Base-by-base conservation (phyloP, 2,113 vertebrate genomes). In the Aegotheles bennettii region DNA sequence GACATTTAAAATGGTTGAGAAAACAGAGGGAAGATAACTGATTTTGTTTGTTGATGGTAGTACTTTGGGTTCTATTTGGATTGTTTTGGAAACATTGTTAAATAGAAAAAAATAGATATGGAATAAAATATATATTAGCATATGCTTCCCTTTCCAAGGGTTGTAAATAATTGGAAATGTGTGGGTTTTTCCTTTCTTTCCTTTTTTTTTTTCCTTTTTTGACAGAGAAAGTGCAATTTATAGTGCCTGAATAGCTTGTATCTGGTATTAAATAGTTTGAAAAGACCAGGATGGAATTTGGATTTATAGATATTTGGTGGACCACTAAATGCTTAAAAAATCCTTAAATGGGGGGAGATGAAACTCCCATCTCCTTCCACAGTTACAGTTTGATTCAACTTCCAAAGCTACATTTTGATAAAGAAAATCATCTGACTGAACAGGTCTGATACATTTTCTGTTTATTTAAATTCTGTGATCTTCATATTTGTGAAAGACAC, bases 111-210 rank as follows among this genome's bases (percentile, higher is more conserved):
- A 51, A 42, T 12, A 80, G 68, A 33, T 50, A 13, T 0, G 14
- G 47, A 64, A 43, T 59, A 48, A 84, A 43, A 75, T 11, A 38
- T 6, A 3, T 61, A 26, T 31, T 61, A 57, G 13, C 5, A 84
- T 38, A 18, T 59, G 12, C 12, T 70, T 70, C 23, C 45, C 19
- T 50, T 77, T 91, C 15, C 24, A 68, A n/a, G 28, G 8, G 4
- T 47, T 24, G 29, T 43, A 61, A 94, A 65, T 47, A 65, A 82
- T 45, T n/a, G 9, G 82, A 59, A 74, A 54, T 17, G 16, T 69
- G 17, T 9, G 0, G n/a, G n/a, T n/a, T n/a, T n/a, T n/a, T 4
- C 16, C 7, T 61, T 19, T 50, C 5, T 9, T 28, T 29, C 2
- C 17, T 31, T 5, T 10, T 45, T 24, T 20, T 24, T 21, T 9